Evolutionary conservation across 2,113 vertebrate species (phyloP), one percentile per base, ranked within the genome.

Genomic region (Mustelus asterias): DNA sequence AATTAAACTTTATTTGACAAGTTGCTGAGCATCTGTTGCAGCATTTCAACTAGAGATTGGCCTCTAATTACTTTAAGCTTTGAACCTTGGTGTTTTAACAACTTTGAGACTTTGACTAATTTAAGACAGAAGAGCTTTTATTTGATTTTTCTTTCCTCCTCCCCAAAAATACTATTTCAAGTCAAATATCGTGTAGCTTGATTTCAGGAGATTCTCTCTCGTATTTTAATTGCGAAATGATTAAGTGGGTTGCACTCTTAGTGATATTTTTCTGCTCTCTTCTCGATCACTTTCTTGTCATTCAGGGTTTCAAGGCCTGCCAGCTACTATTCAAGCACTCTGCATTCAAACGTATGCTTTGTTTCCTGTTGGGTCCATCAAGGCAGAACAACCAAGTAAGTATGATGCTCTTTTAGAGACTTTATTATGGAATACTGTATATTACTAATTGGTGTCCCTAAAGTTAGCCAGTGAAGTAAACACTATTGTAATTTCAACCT

Each of bases 321-420:
- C 98, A 98, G 96, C 97, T 99, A 90, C 97, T 99, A 95, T 97
- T 99, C 96, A 98, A 98, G 95, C 99, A 99, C 96, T 98, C 98
- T 3, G 99, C 99, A 18, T 98, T 99, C 96, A 98, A 98, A 0
- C 98, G 99, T 96, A 99, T 99, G 98, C 98, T 99, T 96, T 98
- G 98, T 97, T 99, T 99, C 96, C 98, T 99, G 65, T 97, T 99
- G 0, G 99, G 99, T 94, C 97, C 98, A 96, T 98, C 96, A 96
- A 96, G 98, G 37, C 99, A 99, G 95, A 99, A 98, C 97, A 99
- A 98, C 96, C 99, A 99, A 98, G 99, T 99, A 97, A 95, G 0
- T 48, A n/a, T 63, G 54, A 22, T 70, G 41, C 24, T 70, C 13
- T 58, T 48, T 54, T 92, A 8, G 60, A 67, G 89, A 6, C n/a